Evolutionary conservation across 2,113 vertebrate species (phyloP).

Genomic region (Ptilonorhynchus violaceus): DNA sequence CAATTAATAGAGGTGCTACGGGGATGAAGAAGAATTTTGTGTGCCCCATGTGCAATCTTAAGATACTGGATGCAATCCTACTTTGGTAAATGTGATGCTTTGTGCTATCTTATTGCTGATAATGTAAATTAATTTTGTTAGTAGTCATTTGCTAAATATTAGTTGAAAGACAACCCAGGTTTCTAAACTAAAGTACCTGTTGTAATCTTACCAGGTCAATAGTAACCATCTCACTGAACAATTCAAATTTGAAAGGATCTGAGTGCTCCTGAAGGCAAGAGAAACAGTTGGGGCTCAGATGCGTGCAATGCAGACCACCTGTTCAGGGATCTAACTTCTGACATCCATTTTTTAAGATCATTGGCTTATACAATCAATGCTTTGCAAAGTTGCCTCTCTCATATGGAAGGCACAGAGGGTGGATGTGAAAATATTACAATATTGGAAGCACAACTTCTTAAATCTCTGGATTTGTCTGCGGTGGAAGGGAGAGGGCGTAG

Average conservation of each 20-base stretch:
- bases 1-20: neutral
- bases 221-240: neutral
- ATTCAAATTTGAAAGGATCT: neutral
- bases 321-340: neutral
- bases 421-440: neutral
- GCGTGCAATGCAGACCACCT: neutral
- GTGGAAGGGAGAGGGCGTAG: neutral
- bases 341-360: neutral
- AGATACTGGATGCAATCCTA: neutral
- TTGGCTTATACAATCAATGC: neutral
- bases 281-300: neutral
- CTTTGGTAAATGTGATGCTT: neutral
- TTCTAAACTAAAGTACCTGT: neutral
- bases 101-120: neutral
- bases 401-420: neutral
- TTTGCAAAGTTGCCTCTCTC: neutral
- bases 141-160: neutral
- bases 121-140: neutral
- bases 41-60: neutral
- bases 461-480: neutral
- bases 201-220: neutral
- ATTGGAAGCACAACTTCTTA: neutral
- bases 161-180: neutral
- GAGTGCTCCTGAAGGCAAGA: neutral
- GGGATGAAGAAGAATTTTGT: neutral